Evolutionary conservation across 2,888 invertebrate genomes (phyloP).

Genomic region (Calliopum simillimum): DNA sequence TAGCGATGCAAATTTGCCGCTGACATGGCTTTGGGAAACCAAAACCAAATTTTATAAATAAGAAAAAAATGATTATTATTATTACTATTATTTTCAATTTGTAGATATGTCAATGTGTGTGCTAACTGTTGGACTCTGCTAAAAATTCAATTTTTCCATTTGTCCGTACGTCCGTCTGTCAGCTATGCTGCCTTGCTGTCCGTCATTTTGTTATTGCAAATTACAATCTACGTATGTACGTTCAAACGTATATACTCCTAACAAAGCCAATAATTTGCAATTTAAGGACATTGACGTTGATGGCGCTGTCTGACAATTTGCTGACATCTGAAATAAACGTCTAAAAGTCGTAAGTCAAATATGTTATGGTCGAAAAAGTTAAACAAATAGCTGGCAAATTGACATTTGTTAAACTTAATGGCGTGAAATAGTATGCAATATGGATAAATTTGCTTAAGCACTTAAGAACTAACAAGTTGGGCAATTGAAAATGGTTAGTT

Average conservation of each 20-base stretch:
- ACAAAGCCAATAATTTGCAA: slow-evolving; percentile 16
- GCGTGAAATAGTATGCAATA: not conserved
- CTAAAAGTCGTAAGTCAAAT: not conserved
- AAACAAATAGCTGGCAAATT: slow-evolving; percentile 6
- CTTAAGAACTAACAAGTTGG: too few species aligned
- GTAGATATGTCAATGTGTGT: slow-evolving; percentile 19
- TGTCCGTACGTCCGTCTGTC: slow-evolving; percentile 13
- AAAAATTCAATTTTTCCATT: slow-evolving; percentile 7
- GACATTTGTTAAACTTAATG: not conserved
- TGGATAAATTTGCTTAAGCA: too few species aligned
- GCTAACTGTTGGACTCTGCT: not conserved
- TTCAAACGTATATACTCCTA: too few species aligned
- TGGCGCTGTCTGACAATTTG: slow-evolving; percentile 1
- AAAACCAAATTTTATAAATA: too few species aligned
- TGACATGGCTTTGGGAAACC: too few species aligned
- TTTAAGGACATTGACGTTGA: slow-evolving; percentile 1
- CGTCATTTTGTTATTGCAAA: slow-evolving; percentile 21
- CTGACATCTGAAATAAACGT: slow-evolving; percentile 1
- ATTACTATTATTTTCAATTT: slow-evolving; percentile 12
- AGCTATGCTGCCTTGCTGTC: not conserved
- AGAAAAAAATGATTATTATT: not conserved
- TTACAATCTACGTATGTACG: slow-evolving; percentile 21
- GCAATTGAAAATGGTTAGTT: too few species aligned
- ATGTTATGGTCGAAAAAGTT: not conserved
- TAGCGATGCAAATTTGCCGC: too few species aligned